Percentiles rank a stretch among this genome's conserved stretches.
These are phyloP conservation scores for Trichomycterus rosablanca DNA, from an alignment of 2,113 vertebrate genomes.

Conservation along the genomic window DNA sequence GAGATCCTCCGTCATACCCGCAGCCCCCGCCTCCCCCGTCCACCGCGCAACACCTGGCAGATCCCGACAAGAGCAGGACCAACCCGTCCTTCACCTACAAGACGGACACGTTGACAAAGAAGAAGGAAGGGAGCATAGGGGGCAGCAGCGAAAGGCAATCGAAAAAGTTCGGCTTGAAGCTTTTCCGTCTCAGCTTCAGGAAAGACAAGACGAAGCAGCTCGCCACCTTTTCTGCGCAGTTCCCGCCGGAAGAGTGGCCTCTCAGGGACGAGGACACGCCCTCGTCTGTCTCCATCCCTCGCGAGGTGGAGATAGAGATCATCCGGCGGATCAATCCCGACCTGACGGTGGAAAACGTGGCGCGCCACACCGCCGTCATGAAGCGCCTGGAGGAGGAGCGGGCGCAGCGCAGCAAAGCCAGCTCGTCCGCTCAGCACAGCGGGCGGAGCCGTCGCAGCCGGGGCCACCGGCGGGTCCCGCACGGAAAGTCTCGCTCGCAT, in stretches of 20 bases:
- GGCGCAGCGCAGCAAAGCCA: constrained; percentile 86
- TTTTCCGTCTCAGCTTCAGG: constrained; percentile 95
- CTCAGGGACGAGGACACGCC: constrained; percentile 89
- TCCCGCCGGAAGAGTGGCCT: constrained; percentile 96
- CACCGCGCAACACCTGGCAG: constrained; percentile 82
- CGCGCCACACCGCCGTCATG: constrained; percentile 95
- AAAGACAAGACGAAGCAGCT: constrained; percentile 96
- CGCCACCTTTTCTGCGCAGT: constrained; percentile 95
- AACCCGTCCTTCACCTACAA: constrained; percentile 91
- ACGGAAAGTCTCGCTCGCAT: constrained; percentile 87
- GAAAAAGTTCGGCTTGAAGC: constrained; percentile 93
- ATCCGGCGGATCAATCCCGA: constrained; percentile 97
- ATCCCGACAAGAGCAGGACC: constrained; percentile 89
- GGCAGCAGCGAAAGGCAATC: constrained; percentile 79
- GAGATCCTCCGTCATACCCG: constrained; percentile 79
- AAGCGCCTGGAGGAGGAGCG: constrained; percentile 97
- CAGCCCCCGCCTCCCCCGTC: constrained; percentile 72
- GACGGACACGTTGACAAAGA: constrained; percentile 87
- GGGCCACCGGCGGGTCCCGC: constrained; percentile 84
- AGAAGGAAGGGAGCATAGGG: constrained; percentile 81
- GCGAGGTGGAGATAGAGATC: constrained; percentile 95
- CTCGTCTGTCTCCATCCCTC: constrained; percentile 76
- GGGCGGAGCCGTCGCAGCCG: constrained; percentile 87
- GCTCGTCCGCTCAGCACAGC: constrained; percentile 88
- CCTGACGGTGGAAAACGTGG: constrained; percentile 96